A percentile compares a stretch with the other conserved stretches of the same genome.
phyloP scores from a whole-genome alignment of 2,888 invertebrate genomes.

The Drosophila merina region DNA sequence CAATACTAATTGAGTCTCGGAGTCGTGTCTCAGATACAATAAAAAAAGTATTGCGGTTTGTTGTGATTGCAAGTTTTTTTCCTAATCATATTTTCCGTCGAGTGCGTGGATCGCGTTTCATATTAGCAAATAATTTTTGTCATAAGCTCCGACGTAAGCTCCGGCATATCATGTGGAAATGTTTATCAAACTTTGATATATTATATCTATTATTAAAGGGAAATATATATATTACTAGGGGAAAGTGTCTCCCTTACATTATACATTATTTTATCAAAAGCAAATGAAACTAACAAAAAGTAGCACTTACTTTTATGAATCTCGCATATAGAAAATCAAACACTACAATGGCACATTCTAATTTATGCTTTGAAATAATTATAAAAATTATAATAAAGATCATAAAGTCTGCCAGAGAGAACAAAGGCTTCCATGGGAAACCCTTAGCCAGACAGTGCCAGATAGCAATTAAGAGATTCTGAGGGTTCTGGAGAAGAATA shows the following conservation, averaged over 20 bases:
- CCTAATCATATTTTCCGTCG: constrained; percentile 16
- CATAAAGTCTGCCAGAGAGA: neutral
- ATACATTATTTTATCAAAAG: too few relatives aligned
- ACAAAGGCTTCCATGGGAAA: neutral
- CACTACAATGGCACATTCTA: neutral
- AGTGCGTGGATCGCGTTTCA: constrained; percentile 27
- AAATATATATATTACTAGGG: too few relatives aligned
- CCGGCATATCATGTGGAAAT: neutral
- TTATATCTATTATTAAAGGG: neutral
- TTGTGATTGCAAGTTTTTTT: constrained; percentile 32
- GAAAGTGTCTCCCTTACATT: too few relatives aligned
- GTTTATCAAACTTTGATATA: neutral
- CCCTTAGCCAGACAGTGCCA: constrained; percentile 2
- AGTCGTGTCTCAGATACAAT: neutral
- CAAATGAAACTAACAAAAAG: neutral
- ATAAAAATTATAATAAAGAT: constrained; percentile 9
- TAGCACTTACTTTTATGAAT: neutral
- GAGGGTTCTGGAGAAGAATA: constrained; percentile 20
- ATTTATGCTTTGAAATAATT: constrained; percentile 3
- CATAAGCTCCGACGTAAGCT: neutral
- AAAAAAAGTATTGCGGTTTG: constrained; percentile 41
- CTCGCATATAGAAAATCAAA: neutral
- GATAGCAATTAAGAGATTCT: constrained; percentile 33
- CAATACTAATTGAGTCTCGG: constrained; percentile 63
- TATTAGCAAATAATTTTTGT: constrained; percentile 40